A percentile compares a stretch with the other conserved stretches of the same genome.
phyloP scores from a whole-genome alignment of 2,113 vertebrate genomes.

The Turnix velox region DNA sequence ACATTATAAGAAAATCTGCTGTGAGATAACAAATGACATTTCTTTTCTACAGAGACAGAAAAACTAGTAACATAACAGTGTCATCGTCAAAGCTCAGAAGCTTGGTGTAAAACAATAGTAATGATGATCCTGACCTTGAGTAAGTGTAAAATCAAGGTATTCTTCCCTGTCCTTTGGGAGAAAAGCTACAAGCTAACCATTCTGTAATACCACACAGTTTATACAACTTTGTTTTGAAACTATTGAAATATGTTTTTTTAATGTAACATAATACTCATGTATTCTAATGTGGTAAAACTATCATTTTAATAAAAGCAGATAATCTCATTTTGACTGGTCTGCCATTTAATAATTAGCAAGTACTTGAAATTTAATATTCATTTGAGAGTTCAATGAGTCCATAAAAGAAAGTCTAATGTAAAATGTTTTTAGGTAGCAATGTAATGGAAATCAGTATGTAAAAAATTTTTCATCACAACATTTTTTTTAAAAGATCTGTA shows the following conservation, averaged over 20 bases:
- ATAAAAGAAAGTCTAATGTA: not conserved
- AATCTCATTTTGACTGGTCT: not conserved
- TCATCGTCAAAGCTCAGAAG: not conserved
- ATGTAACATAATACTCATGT: not conserved
- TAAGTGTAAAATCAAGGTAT: not conserved
- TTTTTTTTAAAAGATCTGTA: not conserved
- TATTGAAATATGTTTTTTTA: not conserved
- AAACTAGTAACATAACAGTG: not conserved
- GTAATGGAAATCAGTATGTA: not conserved
- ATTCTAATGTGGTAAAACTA: not conserved
- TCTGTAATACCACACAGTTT: not conserved
- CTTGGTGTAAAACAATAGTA: not conserved
- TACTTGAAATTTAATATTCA: not conserved
- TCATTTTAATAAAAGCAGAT: not conserved
- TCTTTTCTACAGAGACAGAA: not conserved
- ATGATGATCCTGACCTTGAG: not conserved
- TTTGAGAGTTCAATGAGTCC: not conserved
- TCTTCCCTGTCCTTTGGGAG: not conserved
- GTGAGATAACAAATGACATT: not conserved
- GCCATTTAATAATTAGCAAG: not conserved
- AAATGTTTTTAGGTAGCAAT: not conserved
- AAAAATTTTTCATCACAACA: not conserved
- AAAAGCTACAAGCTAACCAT: not conserved
- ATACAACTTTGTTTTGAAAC: not conserved
- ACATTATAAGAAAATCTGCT: not conserved